Evolutionary conservation across 2,113 vertebrate genomes (phyloP).

Genomic region (Hemicordylus capensis): DNA sequence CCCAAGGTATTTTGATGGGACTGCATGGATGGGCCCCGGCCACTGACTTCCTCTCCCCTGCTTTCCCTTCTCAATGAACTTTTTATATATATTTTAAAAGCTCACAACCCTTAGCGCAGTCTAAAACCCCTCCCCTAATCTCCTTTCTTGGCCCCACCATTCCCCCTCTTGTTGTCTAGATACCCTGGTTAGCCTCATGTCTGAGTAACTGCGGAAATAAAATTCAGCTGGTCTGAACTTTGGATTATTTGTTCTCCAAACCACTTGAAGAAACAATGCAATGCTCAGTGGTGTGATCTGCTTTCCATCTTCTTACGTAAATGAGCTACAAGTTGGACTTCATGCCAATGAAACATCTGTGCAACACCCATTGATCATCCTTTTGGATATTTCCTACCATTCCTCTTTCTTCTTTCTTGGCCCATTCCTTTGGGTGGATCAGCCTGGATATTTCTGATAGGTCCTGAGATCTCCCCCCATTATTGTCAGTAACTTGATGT

Average conservation of each 20-base stretch:
- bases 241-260: neutral
- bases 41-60: too few relatives aligned
- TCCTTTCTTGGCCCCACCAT: neutral
- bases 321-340: conserved; percentile 37
- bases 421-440: neutral
- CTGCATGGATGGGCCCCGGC: too few relatives aligned
- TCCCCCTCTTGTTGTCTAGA: neutral
- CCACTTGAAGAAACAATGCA: neutral
- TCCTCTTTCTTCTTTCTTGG: conserved; percentile 5
- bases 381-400: conserved; percentile 51
- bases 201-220: neutral
- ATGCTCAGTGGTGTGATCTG: neutral
- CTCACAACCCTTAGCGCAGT: too few relatives aligned
- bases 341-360: conserved; percentile 34
- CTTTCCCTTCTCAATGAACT: neutral
- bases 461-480: neutral
- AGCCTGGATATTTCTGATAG: neutral
- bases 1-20: too few relatives aligned
- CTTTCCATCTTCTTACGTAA: conserved; percentile 45
- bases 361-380: conserved; percentile 42
- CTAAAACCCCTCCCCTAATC: neutral
- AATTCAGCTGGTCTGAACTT: neutral
- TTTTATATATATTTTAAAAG: too few relatives aligned
- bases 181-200: neutral
- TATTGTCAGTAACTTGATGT: conserved; percentile 10